Evolutionary conservation across 2,113 vertebrate species (phyloP).

Genomic region (Anser brachyrhynchus): DNA sequence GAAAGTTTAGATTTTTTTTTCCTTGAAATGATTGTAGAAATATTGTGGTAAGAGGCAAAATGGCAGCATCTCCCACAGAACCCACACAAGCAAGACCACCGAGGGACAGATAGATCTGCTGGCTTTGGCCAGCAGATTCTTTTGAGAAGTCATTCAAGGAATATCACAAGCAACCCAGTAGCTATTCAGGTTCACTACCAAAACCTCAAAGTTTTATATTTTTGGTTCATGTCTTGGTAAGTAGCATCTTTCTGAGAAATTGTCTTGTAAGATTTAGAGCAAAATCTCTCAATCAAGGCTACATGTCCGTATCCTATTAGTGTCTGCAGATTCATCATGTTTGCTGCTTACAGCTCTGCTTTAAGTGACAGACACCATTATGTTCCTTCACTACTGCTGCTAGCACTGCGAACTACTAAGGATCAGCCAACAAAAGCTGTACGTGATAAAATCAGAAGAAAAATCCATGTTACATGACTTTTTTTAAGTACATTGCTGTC

Average conservation of each 20-base stretch:
- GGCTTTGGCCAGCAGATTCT: neutral
- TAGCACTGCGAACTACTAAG: neutral
- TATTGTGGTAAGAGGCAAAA: neutral
- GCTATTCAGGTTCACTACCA: neutral
- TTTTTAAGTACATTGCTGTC: neutral
- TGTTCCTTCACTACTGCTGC: neutral
- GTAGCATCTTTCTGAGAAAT: neutral
- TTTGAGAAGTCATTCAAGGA: neutral
- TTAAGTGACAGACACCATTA: neutral
- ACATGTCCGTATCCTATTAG: neutral
- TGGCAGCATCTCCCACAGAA: neutral
- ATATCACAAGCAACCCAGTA: neutral
- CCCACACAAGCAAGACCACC: neutral
- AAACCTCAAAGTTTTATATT: neutral
- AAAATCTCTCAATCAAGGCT: neutral
- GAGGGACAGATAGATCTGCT: neutral
- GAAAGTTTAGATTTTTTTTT: neutral
- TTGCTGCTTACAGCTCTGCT: neutral
- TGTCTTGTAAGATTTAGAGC: neutral
- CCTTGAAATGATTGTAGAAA: neutral
- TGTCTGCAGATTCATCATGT: neutral
- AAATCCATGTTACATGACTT: neutral
- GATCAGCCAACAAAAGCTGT: neutral
- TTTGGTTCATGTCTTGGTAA: neutral
- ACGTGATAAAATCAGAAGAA: neutral